Evolutionary conservation across 1,140 invertebrate species (phyloP).

Genomic region (Notospermus geniculatus): DNA sequence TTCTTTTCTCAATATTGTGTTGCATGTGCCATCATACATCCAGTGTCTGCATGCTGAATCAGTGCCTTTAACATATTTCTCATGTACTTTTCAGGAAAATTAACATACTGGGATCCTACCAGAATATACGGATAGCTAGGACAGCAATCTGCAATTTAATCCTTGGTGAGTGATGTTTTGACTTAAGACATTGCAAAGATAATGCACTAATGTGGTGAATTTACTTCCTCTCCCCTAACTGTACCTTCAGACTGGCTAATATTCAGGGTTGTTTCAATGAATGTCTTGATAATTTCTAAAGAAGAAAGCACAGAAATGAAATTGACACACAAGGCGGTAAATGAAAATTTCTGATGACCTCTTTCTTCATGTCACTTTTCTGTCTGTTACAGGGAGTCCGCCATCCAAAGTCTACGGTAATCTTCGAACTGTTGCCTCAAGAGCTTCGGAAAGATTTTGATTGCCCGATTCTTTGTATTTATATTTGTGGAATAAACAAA

Average conservation of each 20-base stretch:
- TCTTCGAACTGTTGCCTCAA: constrained; percentile 76
- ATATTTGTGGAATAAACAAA: not conserved
- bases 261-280: not conserved
- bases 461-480: not conserved
- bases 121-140: constrained; percentile 94
- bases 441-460: constrained; percentile 80
- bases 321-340: too few relatives aligned
- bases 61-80: constrained; percentile 10
- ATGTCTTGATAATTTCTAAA: not conserved
- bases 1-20: too few relatives aligned
- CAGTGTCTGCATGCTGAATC: too few relatives aligned
- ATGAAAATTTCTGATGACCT: too few relatives aligned
- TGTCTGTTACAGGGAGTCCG: constrained; percentile 64
- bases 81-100: constrained; percentile 68
- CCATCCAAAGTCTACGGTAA: constrained; percentile 96
- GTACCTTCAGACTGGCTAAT: too few relatives aligned
- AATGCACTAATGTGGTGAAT: too few relatives aligned
- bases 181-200: too few relatives aligned
- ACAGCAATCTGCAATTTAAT: constrained; percentile 97
- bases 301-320: too few relatives aligned
- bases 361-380: too few relatives aligned
- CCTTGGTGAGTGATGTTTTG: constrained; percentile 65
- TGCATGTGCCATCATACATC: too few relatives aligned
- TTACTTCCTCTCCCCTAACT: too few relatives aligned
- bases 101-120: constrained; percentile 95